Evolutionary conservation across 2,797 vertebrate species (phyloP), one percentile per base, ranked within the genome.

Genomic region (Gambusia yucatana): DNA sequence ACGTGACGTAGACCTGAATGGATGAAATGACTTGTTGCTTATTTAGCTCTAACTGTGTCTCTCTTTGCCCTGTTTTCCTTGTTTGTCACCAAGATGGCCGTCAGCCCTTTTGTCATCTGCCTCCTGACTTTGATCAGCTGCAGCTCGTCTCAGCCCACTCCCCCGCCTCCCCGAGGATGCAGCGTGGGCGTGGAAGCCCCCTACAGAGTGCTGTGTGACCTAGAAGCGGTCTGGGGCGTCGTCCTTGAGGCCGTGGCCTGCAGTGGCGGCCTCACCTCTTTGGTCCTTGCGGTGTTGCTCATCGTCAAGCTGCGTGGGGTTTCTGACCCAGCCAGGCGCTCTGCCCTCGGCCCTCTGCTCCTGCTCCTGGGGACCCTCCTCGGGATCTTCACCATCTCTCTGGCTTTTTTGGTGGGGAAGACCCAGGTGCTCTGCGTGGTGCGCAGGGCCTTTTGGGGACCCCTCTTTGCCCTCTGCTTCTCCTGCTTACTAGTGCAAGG

Each of bases 141-240:
- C 25, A 95, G 96, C 81, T 96, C 96, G 10, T 95, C 96, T 0
- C 96, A 98, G 85, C 94, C 95, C 10, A 89, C 94, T 25, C 96
- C 96, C 48, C 97, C 78, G 43, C 97, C 96, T 0, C 97, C 98
- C 0, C 95, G 96, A 72, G 98, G 98, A 16, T 99, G 98, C 3
- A 96, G 97, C 4, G 91, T 96, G 84, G 95, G 96, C 30, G 96
- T 99, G 13, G 96, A 97, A 44, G 97, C 96, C 14, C 95, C 96
- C 46, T 99, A 98, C 59, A 88, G 97, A 36, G 95, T 97, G 84
- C 96, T 99, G 86, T 99, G 98, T 1, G 97, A 99, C 94, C 97
- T 99, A 96, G 98, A 99, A 92, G 96, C 97, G 0, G 95, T 97
- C 13, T 99, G 98, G 98, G 98, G 98, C 0, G 97, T 99, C 44